Evolutionary conservation across 2,888 invertebrate species (phyloP).

Genomic region (Entomobrya multifasciata): DNA sequence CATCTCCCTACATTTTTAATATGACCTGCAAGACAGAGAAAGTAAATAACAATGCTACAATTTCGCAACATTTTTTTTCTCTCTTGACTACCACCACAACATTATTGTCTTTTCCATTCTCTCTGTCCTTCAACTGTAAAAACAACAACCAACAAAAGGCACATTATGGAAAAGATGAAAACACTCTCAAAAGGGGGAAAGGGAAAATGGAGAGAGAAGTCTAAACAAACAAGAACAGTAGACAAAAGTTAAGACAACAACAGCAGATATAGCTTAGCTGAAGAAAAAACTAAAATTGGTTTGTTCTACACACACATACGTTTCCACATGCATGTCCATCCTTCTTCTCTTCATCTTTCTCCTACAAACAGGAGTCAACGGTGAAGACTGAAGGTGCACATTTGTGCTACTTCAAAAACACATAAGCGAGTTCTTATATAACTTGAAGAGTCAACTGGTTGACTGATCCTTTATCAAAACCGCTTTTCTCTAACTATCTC

Average conservation of each 20-base stretch:
- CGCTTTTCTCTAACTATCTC: background rate
- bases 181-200: too few relatives aligned
- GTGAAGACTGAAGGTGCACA: background rate
- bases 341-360: background rate
- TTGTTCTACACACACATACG: too few relatives aligned
- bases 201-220: background rate
- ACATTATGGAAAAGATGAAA: background rate
- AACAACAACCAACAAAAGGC: background rate
- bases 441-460: background rate
- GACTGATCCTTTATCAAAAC: background rate
- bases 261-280: background rate
- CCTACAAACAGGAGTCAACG: background rate
- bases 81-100: too few relatives aligned
- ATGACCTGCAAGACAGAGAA: too few relatives aligned
- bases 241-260: background rate
- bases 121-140: background rate
- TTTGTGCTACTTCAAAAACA: background rate
- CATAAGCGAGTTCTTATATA: background rate
- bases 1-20: too few relatives aligned
- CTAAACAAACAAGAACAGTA: constrained; percentile 1
- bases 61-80: too few relatives aligned
- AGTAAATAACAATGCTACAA: too few relatives aligned
- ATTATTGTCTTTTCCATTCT: too few relatives aligned
- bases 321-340: background rate
- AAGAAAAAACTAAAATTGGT: constrained; percentile 11